Base-by-base conservation (phyloP, 1,140 invertebrate species). In the Phymastichus coffea region DNA sequence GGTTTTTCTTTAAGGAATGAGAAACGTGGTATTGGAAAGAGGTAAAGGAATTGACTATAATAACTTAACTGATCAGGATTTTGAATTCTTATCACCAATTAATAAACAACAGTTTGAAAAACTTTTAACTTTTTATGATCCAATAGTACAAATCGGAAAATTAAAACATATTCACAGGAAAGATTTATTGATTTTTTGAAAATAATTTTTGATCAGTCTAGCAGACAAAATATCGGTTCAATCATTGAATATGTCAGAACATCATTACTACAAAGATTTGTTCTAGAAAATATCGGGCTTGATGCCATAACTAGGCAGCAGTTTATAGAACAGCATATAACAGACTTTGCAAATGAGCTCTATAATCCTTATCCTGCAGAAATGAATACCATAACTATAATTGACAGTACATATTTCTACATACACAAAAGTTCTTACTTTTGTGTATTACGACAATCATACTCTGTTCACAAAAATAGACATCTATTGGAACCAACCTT, bases 191-290 rank as follows among this genome's bases (percentile, higher is more conserved):
- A 46, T 15, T 17, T 64, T 52, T 52, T 48, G 7, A 55, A 30
- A 35, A 25, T 59, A 1, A 61, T 65, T 30, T 65, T 61, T 37
- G 23, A 49, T 19, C 56, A 56, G 35, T 15, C 15, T n/a, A n/a
- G n/a, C n/a, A n/a, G n/a, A n/a, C n/a, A n/a, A n/a, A n/a, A n/a
- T n/a, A n/a, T n/a, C n/a, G n/a, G n/a, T n/a, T n/a, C n/a, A n/a
- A n/a, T n/a, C n/a, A n/a, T n/a, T n/a, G n/a, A n/a, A n/a, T n/a
- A n/a, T n/a, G n/a, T n/a, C n/a, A n/a, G n/a, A n/a, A n/a, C n/a
- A n/a, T n/a, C n/a, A n/a, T n/a, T n/a, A n/a, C n/a, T n/a, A n/a
- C n/a, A n/a, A n/a, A n/a, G n/a, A n/a, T n/a, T n/a, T n/a, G n/a
- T n/a, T n/a, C n/a, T 7, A 1, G 25, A 23, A 3, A 25, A 40